Evolutionary conservation across 2,888 invertebrate genomes (phyloP), one percentile per base, ranked within the genome.

Genomic region (Stenodema calcarata): DNA sequence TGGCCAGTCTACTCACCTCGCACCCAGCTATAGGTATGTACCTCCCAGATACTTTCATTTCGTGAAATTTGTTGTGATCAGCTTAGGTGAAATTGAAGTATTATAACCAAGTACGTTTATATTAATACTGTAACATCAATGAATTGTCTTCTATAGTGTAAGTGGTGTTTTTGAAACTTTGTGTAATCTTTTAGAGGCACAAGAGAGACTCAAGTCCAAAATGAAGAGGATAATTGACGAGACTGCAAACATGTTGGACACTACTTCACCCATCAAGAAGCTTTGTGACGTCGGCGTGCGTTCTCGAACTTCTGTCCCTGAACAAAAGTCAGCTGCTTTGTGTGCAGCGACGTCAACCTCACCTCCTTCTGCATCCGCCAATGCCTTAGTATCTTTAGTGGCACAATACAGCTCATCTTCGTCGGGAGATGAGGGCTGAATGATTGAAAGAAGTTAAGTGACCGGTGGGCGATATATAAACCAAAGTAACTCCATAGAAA

Each of bases 1-100:
- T 97, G 91, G 98, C 98, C 0, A 93, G 94, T 0, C 92, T 98
- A 4, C 93, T 90, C 14, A 87, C 87, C 73, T 87, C 88, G 62
- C 88, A 89, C 73, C 88, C 89, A 42, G 88, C 88, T 28, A 87
- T 84, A 81, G 88, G 89, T 89, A 12, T 11, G 4, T 35, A 4
- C 35, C 35, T 4, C 35, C 2, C 35, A 2, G 2, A 4, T 35
- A 35, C 7, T 35, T 35, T 35, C 35, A 35, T 35, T 35, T 7
- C 35, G 2, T n/a, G n/a, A n/a, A n/a, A n/a, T n/a, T n/a, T n/a
- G n/a, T n/a, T n/a, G n/a, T n/a, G n/a, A n/a, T n/a, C n/a, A n/a
- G n/a, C n/a, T n/a, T n/a, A n/a, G n/a, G n/a, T n/a, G n/a, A n/a
- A n/a, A n/a, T n/a, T n/a, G n/a, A n/a, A n/a, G n/a, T n/a, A n/a